These are phyloP conservation scores for Crocodylus rhombifer DNA, from an alignment of 2,797 vertebrate genomes.

Conservation along the genomic window DNA sequence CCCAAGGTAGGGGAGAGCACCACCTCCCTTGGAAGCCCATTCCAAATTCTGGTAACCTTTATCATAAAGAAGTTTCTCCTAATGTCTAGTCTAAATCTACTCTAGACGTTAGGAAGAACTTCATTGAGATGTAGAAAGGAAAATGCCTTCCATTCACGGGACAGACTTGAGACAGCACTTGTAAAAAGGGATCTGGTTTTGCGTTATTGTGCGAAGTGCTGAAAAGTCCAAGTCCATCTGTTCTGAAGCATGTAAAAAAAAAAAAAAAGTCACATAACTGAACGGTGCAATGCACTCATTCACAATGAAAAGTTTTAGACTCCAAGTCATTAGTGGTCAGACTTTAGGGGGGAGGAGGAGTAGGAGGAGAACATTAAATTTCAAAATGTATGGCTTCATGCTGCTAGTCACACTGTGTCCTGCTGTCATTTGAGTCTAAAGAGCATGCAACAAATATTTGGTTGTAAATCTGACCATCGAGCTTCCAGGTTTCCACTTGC, in stretches of 20 bases:
- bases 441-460: neutral
- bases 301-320: neutral
- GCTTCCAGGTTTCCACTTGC: too few species aligned
- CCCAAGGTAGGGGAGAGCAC: too few species aligned
- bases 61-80: too few species aligned
- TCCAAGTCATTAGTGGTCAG: neutral
- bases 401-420: neutral
- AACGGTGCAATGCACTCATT: neutral
- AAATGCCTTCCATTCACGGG: neutral
- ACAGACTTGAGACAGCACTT: neutral
- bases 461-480: too few species aligned
- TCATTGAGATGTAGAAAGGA: neutral
- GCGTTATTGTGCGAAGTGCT: neutral
- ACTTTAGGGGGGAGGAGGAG: neutral
- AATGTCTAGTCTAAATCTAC: too few species aligned
- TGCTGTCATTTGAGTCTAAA: neutral
- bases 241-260: neutral
- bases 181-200: neutral
- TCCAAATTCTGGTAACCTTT: too few species aligned
- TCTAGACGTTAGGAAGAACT: too few species aligned
- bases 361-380: neutral
- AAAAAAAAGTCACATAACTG: neutral
- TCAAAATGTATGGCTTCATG: neutral
- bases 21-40: too few species aligned
- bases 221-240: neutral